Base-by-base conservation (phyloP, 2,888 invertebrate species). In the Imbricaverruca yamaguchii region DNA sequence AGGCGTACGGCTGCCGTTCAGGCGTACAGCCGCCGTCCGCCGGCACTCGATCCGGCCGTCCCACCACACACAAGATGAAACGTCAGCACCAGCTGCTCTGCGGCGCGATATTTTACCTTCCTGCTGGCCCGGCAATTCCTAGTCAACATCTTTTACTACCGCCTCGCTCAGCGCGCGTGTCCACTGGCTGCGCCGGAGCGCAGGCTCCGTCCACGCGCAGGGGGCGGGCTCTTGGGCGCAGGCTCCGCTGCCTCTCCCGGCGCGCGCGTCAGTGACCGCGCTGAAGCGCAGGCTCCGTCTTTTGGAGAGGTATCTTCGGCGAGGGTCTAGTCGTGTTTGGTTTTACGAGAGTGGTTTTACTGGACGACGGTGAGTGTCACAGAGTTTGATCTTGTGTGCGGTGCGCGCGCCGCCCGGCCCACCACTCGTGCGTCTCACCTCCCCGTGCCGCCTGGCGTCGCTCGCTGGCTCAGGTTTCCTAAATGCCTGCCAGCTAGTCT, bases 301-400 rank as follows among this genome's bases (percentile, higher is more conserved):
- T 69, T 15, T 55, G 74, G 74, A 55, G 18, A 21, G 53, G 74
- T 55, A 18, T 55, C 9, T 74, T 74, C 55, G 10, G 53, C 18
- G 74, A 9, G 21, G 74, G 74, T 55, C 11, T 25, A 15, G 69
- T 12, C 53, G 10, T 59, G 59, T 59, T 74, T 55, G 23, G 53
- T 74, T 55, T 74, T 55, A 55, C 55, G 11, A 59, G 74, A 39
- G 21, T 21, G 74, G 74, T 74, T 74, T 74, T 74, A 74, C 74
- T 74, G 55, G 74, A 53, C 18, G 74, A 7, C 18, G 53, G 39
- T 39, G 39, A 9, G 23, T 23, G 65, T 11, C 25, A 13, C n/a
- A 67, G 67, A 9, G 74, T 74, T 74, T 74, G 53, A 53, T 74
- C 74, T 74, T 39, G 69, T 69, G 69, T 69, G 69, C 18, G 69